Conservation (phyloP, 2,113 vertebrate genomes). For the Pedionomus torquatus region DNA sequence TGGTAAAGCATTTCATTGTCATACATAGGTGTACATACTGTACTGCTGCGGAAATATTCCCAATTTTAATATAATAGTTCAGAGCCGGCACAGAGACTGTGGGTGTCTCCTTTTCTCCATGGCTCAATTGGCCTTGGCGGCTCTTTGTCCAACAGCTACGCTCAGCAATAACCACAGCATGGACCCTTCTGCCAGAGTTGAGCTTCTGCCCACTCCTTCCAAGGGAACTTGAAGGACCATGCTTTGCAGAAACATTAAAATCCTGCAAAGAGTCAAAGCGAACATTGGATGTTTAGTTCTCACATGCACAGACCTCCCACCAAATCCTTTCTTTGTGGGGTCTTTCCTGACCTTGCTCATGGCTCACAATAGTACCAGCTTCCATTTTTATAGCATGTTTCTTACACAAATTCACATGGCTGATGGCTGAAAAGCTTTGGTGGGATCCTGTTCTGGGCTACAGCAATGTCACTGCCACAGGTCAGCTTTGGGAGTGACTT, state of each 20-base stretch:
- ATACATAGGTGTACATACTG: rapidly evolving
- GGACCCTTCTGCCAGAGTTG: not conserved
- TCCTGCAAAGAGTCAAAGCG: not conserved
- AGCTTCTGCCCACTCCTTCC: not conserved
- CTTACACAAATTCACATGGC: not conserved
- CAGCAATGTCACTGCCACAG: not conserved
- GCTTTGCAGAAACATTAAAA: not conserved
- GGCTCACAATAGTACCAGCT: not conserved
- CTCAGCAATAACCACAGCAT: not conserved
- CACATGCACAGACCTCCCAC: not conserved
- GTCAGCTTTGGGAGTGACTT: not conserved
- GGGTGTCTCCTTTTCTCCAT: not conserved
- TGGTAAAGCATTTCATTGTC: not conserved
- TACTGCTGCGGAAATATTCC: not conserved
- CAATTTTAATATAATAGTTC: not conserved
- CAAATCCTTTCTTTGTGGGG: not conserved
- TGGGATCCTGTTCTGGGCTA: not conserved
- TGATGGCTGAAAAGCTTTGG: not conserved
- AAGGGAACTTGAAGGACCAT: not conserved
- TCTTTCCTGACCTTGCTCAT: not conserved
- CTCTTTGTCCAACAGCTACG: not conserved
- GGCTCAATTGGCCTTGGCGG: not conserved
- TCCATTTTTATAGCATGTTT: not conserved
- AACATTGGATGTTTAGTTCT: not conserved
- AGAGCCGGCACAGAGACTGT: not conserved